Conservation (phyloP, 2,888 invertebrate genomes). For the Lumbricus terrestris region DNA sequence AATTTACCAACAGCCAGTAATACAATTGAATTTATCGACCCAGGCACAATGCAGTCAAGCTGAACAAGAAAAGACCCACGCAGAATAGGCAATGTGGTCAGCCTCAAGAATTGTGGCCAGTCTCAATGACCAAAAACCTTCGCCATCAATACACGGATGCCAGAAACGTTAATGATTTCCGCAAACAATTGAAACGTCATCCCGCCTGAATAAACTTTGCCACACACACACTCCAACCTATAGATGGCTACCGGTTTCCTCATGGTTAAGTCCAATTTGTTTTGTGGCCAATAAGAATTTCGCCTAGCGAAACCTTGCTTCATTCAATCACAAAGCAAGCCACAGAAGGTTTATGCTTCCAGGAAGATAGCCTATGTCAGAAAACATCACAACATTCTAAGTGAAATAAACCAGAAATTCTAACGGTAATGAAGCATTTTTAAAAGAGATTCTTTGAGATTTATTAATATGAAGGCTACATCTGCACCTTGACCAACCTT, state of each 20-base stretch:
- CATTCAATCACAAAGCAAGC: not conserved
- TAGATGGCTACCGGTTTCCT: not conserved
- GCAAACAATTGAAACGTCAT: not conserved
- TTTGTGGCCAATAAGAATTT: not conserved
- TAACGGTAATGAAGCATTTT: not conserved
- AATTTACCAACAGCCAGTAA: not conserved
- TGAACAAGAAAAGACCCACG: not conserved
- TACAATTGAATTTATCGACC: conserved; percentile 3
- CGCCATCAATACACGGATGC: not conserved
- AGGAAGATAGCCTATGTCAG: too few species aligned
- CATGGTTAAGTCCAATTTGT: not conserved
- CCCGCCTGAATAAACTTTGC: not conserved
- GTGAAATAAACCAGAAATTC: not conserved
- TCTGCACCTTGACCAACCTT: not conserved
- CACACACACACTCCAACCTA: not conserved
- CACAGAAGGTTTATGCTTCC: not conserved
- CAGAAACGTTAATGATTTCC: not conserved
- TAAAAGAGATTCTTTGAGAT: not conserved
- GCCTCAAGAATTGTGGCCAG: not conserved
- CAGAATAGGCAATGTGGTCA: not conserved
- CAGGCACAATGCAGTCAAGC: not conserved
- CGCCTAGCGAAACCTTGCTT: not conserved
- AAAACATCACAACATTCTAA: not conserved
- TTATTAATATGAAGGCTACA: not conserved
- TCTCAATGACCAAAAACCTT: not conserved